Evolutionary conservation across 2,113 vertebrate genomes (phyloP).

Genomic region (Dunckerocampus dactyliophorus): DNA sequence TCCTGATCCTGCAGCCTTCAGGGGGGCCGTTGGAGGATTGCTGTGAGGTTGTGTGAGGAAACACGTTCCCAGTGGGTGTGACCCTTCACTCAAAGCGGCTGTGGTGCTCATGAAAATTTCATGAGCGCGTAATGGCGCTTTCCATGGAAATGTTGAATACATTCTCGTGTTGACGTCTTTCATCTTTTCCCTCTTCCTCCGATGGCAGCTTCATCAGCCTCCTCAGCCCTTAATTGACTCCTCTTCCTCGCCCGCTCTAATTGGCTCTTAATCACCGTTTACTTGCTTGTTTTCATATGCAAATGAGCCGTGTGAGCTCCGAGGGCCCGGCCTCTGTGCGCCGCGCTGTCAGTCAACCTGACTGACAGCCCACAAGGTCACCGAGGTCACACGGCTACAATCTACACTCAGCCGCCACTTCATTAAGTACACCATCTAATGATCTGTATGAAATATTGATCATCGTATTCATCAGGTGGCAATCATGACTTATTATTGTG

Average conservation of each 20-base stretch:
- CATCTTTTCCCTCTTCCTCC: conserved; percentile 11
- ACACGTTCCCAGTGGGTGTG: conserved; percentile 24
- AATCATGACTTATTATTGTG: too few relatives aligned
- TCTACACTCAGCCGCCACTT: background rate
- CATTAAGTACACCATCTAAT: background rate
- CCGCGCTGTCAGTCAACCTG: conserved; percentile 28
- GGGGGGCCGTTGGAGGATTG: conserved; percentile 15
- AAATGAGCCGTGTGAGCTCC: conserved; percentile 57
- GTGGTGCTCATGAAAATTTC: conserved; percentile 62
- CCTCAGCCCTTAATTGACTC: conserved; percentile 66
- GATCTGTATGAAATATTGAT: too few relatives aligned
- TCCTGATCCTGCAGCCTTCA: conserved; percentile 16
- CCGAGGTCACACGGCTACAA: too few relatives aligned
- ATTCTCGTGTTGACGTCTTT: conserved; percentile 2
- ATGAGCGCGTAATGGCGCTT: conserved; percentile 39
- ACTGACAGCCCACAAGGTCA: conserved; percentile 14
- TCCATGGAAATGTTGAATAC: background rate
- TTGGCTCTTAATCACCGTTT: conserved; percentile 74
- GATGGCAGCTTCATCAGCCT: conserved; percentile 23
- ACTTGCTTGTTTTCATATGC: conserved; percentile 74
- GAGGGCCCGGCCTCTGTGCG: conserved; percentile 22
- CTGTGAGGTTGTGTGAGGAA: conserved; percentile 38
- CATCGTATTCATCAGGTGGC: too few relatives aligned
- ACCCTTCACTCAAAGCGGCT: conserved; percentile 58
- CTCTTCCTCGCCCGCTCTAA: conserved; percentile 56